Evolutionary conservation across 1,140 invertebrate species (phyloP).

Genomic region (Fragariocoptes setiger): DNA sequence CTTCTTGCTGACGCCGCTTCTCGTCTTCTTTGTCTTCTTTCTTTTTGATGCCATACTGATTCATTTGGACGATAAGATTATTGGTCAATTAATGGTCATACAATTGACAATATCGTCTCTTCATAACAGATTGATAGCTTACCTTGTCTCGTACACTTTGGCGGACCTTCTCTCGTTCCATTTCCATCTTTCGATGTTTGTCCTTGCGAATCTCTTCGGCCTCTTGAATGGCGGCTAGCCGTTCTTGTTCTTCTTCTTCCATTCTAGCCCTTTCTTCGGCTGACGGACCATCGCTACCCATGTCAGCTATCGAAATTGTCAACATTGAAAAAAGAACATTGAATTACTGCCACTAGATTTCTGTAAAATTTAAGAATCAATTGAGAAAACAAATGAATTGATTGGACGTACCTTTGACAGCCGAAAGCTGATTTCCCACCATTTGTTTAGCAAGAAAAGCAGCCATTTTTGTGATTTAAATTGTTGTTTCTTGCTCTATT

Average conservation of each 20-base stretch:
- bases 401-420: constrained; percentile 56
- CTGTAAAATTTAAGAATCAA: not conserved
- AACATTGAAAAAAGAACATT: not conserved
- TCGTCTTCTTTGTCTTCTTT: constrained; percentile 51
- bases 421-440: constrained; percentile 84
- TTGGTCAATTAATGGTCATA: not conserved
- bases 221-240: constrained; percentile 21
- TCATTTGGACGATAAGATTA: not conserved
- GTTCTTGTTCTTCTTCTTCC: constrained; percentile 18
- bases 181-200: constrained; percentile 24
- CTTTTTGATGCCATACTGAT: constrained; percentile 89
- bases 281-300: constrained; percentile 10
- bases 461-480: constrained; percentile 33
- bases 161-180: constrained; percentile 22
- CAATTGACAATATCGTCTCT: not conserved
- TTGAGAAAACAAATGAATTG: not conserved
- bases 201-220: constrained; percentile 21
- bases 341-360: not conserved
- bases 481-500: not conserved
- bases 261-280: constrained; percentile 13
- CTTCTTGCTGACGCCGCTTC: constrained; percentile 10
- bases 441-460: constrained; percentile 92
- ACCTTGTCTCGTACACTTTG: constrained; percentile 23
- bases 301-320: constrained; percentile 2
- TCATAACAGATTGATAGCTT: not conserved